Percentiles rank a stretch among this genome's conserved stretches.
Evolutionary conservation across 2,888 invertebrate genomes (phyloP).

Genomic region (Tanypteryx hageni): DNA sequence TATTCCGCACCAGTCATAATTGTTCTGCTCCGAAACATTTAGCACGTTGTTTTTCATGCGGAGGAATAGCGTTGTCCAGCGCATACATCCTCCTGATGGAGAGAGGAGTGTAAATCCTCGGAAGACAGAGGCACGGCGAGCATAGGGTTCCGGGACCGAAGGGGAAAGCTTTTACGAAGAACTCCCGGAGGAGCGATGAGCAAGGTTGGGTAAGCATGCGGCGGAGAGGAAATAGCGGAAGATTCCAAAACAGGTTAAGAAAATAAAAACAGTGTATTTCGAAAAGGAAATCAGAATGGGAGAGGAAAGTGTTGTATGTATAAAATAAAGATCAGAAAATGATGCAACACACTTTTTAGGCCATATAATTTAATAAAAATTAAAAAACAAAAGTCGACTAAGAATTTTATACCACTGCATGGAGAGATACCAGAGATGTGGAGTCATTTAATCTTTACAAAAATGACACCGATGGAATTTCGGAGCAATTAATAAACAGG

Average conservation of each 20-base stretch:
- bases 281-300: neutral
- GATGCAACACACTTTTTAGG: no score
- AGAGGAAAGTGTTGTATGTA: no score
- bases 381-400: no score
- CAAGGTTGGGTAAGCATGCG: slow-evolving; percentile 24
- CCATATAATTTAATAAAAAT: no score
- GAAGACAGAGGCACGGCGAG: neutral
- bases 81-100: neutral
- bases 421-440: no score
- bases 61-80: neutral
- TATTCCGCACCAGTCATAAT: no score
- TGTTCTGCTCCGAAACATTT: neutral
- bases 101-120: neutral
- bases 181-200: slow-evolving; percentile 16
- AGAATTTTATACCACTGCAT: no score
- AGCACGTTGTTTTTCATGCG: neutral
- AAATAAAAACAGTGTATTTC: neutral
- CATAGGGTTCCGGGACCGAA: neutral
- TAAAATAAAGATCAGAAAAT: no score
- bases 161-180: slow-evolving; percentile 11
- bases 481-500: no score
- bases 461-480: no score
- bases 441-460: no score
- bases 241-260: slow-evolving; percentile 9
- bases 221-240: neutral